phyloP scores from a whole-genome alignment of 2,888 invertebrate species.

The Rotaria socialis region DNA sequence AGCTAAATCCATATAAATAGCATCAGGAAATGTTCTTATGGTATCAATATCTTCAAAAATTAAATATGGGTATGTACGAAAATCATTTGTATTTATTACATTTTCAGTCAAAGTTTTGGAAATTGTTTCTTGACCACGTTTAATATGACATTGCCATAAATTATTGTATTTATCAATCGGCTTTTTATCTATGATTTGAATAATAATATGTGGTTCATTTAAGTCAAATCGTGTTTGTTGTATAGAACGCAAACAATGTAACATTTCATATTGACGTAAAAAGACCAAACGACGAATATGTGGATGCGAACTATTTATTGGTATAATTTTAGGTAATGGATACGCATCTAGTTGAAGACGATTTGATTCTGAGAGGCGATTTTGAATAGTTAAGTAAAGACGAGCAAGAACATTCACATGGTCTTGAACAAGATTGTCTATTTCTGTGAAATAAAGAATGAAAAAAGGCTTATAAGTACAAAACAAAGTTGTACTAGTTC shows the following conservation, averaged over 20 bases:
- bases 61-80: not conserved
- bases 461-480: too few species aligned
- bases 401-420: not conserved
- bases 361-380: not conserved
- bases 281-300: not conserved
- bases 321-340: not conserved
- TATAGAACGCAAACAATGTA: not conserved
- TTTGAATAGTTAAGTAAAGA: not conserved
- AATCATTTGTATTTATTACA: not conserved
- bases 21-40: not conserved
- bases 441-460: not conserved
- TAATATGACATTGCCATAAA: not conserved
- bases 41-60: not conserved
- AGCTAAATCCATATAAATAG: not conserved
- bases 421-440: not conserved
- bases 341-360: not conserved
- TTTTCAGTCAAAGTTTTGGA: not conserved
- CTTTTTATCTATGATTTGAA: not conserved
- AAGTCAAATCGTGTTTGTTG: not conserved
- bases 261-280: slow-evolving; percentile 14
- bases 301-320: not conserved
- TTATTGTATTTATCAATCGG: not conserved
- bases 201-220: not conserved
- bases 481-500: too few species aligned
- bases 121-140: not conserved